Base-by-base conservation (phyloP, 2,113 vertebrate genomes). In the Stigmatopora nigra region DNA sequence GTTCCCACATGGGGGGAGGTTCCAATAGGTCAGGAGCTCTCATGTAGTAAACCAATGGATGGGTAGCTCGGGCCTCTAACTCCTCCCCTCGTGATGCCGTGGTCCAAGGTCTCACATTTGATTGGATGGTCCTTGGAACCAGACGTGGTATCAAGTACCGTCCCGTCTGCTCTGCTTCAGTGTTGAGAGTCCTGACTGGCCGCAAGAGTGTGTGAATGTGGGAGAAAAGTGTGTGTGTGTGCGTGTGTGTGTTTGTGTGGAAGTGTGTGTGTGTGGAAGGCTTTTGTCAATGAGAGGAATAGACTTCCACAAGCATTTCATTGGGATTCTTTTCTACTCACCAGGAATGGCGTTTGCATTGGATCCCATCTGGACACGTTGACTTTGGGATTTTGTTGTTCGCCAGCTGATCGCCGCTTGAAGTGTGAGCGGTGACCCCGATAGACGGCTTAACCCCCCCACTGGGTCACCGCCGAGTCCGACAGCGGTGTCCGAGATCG, bases 121-220 rank as follows among this genome's bases (percentile, higher is more conserved):
- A 90, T 90, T 89, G 88, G 89, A 63, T 46, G 55, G 55, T 66
- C 76, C 88, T 84, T 77, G 88, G 87, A 83, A 87, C 73, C 77
- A 86, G 84, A 58, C 70, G 9, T 1, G 16, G 77, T 88, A 85
- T 88, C 90, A 90, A 89, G 76, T 78, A 19, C 78, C 58, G 75
- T 78, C 73, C 81, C 31, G 80, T 86, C 84, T 88, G 85, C 82
- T 88, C 71, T 67, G 48, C 73, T 86, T 88, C 75, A 83, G 79
- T 83, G 65, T 77, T 80, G 68, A 78, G 78, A 70, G 68, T 70
- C 60, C 61, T 14, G 69, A 69, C 73, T 78, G 84, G 75, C 70
- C 76, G 70, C 68, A 48, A 51, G 73, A 75, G 80, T 76, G 66
- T 48, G 76, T 64, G 72, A 57, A 66, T 20, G 69, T 22, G 52